A percentile compares a stretch with the other conserved stretches of the same genome.
phyloP scores from a whole-genome alignment of 2,888 invertebrate genomes.

The Zonitis immaculata region DNA sequence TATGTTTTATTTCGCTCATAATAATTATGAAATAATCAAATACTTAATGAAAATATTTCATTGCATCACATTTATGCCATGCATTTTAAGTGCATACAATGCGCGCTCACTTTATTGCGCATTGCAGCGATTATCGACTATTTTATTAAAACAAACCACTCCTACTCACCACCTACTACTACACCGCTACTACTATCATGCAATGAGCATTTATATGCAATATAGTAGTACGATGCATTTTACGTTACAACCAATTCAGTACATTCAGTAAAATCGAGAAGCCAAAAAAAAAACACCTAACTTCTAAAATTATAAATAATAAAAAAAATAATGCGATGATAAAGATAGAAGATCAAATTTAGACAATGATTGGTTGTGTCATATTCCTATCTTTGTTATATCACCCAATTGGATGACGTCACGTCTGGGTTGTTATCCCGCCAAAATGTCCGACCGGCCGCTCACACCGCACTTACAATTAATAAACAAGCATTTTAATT shows the following conservation, averaged over 20 bases:
- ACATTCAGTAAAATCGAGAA: too few species aligned
- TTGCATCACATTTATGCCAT: too few species aligned
- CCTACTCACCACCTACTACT: too few species aligned
- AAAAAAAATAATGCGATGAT: neutral
- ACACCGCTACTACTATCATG: neutral
- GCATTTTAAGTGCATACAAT: slow-evolving; percentile 8
- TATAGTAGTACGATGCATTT: slow-evolving; percentile 45
- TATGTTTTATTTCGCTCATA: too few species aligned
- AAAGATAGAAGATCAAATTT: slow-evolving; percentile 7
- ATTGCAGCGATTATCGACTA: slow-evolving; percentile 33
- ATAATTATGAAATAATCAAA: too few species aligned
- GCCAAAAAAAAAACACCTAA: too few species aligned
- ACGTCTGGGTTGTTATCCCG: slow-evolving; percentile 24
- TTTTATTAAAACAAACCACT: neutral
- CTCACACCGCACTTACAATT: too few species aligned
- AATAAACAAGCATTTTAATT: neutral
- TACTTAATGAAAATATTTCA: slow-evolving; percentile 5
- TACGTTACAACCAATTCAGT: slow-evolving; percentile 34
- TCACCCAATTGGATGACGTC: slow-evolving; percentile 23
- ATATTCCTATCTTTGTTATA: slow-evolving; percentile 19
- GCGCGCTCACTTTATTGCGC: slow-evolving; percentile 19
- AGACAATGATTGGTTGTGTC: slow-evolving; percentile 14
- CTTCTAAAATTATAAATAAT: too few species aligned
- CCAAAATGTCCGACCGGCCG: slow-evolving; percentile 13
- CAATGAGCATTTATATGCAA: slow-evolving; percentile 38